phyloP scores from a whole-genome alignment of 2,113 vertebrate species.

The Ammodramus savannarum region DNA sequence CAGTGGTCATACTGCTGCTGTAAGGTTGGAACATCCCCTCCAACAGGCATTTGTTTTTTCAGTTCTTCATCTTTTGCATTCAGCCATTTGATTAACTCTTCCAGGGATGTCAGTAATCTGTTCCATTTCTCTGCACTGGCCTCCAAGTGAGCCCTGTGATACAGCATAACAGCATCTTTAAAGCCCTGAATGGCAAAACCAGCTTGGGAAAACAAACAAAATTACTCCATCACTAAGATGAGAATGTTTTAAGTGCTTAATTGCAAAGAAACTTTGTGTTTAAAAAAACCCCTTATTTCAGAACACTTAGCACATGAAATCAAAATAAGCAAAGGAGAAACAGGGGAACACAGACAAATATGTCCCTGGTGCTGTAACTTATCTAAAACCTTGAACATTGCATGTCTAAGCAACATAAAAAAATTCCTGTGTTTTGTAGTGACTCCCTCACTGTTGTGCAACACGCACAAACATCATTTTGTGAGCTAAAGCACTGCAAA shows the following conservation, averaged over 20 bases:
- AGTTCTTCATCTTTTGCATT: slow-evolving; percentile 93
- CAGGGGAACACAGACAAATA: not conserved
- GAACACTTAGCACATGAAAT: not conserved
- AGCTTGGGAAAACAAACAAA: not conserved
- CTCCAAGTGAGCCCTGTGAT: slow-evolving; percentile 88
- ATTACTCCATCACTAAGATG: not conserved
- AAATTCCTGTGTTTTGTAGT: not conserved
- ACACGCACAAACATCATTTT: not conserved
- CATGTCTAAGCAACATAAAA: not conserved
- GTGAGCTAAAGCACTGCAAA: not conserved
- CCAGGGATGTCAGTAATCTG: slow-evolving; percentile 84
- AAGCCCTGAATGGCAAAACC: not conserved
- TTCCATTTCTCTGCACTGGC: slow-evolving; percentile 94
- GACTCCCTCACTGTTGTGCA: not conserved
- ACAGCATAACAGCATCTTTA: not conserved
- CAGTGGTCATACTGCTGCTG: slow-evolving; percentile 92
- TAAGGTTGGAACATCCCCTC: slow-evolving; percentile 90
- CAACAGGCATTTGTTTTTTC: slow-evolving; percentile 92
- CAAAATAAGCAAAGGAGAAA: not conserved
- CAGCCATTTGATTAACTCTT: slow-evolving; percentile 94
- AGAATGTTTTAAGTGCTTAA: not conserved
- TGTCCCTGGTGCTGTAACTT: not conserved
- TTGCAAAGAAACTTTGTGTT: not conserved
- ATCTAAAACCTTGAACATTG: not conserved
- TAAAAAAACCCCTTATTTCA: not conserved